Base-by-base conservation (phyloP, 2,888 invertebrate genomes). In the Hymenopus coronatus region DNA sequence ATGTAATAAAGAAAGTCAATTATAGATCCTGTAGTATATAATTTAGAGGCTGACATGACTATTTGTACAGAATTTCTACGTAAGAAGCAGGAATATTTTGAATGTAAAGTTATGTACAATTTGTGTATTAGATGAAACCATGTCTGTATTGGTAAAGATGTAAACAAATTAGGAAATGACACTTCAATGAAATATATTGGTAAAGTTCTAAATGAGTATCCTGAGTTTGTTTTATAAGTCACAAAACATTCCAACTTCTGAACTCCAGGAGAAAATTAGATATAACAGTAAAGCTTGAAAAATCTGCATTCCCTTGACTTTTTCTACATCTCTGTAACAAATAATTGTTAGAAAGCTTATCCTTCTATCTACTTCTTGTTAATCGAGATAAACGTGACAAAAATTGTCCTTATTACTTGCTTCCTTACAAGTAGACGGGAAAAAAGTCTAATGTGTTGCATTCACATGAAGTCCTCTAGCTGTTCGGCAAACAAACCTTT, bases 11-110 rank as follows among this genome's bases (percentile, higher is more conserved):
- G 81, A 86, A 85, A 85, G 86, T 86, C 86, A 87, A 87, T 87
- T 87, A 87, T 82, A 87, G 87, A 87, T 20, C n/a, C 87, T 87
- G 87, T 87, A 87, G 87, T 28, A 82, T 87, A 82, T 82, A 82
- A 4, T 70, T 82, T 30, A 28, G 20, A 25, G 30, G 33, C 14
- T n/a, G 28, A 33, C n/a, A 28, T 25, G 20, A 15, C 25, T 86
- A 46, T 86, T 86, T 86, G 86, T 86, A 86, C 86, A 86, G 86
- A 86, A 86, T 86, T 86, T 86, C 81, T 86, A 86, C 86, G 54
- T 86, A 28, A 86, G 86, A 86, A 86, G 70, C 85, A 85, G 81
- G 54, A 86, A 86, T 86, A 86, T 86, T 86, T 86, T 86, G 86
- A 86, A 86, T 86, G 86, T 86, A 86, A 86, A 86, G 30, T 70